Evolutionary conservation across 2,113 vertebrate species (phyloP).

Genomic region (Hydrolagus affinis): DNA sequence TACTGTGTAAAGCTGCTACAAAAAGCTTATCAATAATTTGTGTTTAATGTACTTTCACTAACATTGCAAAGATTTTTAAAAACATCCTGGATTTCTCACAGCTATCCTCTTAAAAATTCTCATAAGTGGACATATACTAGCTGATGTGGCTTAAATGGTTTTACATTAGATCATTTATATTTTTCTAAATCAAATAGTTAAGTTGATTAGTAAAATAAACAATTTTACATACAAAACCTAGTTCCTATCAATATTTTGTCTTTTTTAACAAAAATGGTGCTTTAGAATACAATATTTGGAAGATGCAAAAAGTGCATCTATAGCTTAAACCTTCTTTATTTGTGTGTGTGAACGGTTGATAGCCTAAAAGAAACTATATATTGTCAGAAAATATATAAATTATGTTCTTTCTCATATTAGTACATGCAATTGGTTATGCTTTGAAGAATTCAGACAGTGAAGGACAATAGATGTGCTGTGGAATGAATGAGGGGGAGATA

Average conservation of each 20-base stretch:
- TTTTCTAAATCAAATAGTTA: neutral
- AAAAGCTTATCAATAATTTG: constrained; percentile 35
- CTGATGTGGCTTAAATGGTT: neutral
- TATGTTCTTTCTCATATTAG: neutral
- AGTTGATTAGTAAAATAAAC: neutral
- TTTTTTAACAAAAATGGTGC: neutral
- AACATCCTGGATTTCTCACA: neutral
- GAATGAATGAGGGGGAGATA: no score
- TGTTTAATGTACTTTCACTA: neutral
- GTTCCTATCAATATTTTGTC: neutral
- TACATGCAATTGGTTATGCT: neutral
- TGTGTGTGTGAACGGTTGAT: neutral
- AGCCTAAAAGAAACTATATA: neutral
- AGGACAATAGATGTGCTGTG: neutral
- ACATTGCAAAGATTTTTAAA: neutral
- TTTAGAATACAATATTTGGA: neutral
- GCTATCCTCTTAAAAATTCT: neutral
- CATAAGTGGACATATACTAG: no score
- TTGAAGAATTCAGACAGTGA: neutral
- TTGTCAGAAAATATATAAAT: neutral
- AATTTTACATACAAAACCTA: neutral
- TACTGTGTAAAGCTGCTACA: constrained; percentile 64
- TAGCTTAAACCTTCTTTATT: neutral
- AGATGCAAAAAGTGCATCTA: neutral
- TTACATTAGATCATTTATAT: neutral